Base-by-base conservation (phyloP, 2,888 invertebrate genomes). In the Sinodicranocentrus sp. region DNA sequence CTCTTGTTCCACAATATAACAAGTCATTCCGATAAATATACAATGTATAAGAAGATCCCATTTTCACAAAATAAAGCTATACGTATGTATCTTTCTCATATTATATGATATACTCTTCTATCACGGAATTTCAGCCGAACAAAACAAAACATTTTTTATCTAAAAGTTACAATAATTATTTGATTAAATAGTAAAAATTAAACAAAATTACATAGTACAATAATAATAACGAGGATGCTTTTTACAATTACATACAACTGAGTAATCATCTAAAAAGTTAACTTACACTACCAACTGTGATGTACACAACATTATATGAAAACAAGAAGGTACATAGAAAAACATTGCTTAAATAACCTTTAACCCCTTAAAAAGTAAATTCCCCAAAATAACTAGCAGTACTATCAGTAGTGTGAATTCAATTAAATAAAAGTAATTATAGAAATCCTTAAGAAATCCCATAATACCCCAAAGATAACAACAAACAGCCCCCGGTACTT, bases 311-410 rank as follows among this genome's bases (percentile, higher is more conserved):
- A 19, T 52, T 52, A 67, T 72, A 43, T 72, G 43, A 61, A 73
- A 73, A 61, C 61, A 73, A 73, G 43, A 61, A 73, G 73, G 73
- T 73, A 73, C 73, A 80, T 72, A 72, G 52, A 61, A 82, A 80
- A 82, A 82, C 72, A 57, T 72, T 72, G 26, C 43, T 80, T 80
- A 80, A 80, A 80, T 80, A 80, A 72, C 80, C 79, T 61, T 72
- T 80, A 77, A 44, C 10, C 72, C 80, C 72, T 17, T 43, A 71
- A 79, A 70, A 44, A 77, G 61, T 57, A 79, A 82, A 57, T 73
- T 59, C 26, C 82, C 82, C 82, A 33, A 79, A 82, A 82, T 23
- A 80, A 59, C 17, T 59, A 48, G 39, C 21, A 57, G 13, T 25
- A 70, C 33, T 52, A 54, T 21, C 65, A 19, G 10, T 48, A 48